Base-by-base conservation (phyloP, 2,888 invertebrate genomes). In the Leucophenga maculata region DNA sequence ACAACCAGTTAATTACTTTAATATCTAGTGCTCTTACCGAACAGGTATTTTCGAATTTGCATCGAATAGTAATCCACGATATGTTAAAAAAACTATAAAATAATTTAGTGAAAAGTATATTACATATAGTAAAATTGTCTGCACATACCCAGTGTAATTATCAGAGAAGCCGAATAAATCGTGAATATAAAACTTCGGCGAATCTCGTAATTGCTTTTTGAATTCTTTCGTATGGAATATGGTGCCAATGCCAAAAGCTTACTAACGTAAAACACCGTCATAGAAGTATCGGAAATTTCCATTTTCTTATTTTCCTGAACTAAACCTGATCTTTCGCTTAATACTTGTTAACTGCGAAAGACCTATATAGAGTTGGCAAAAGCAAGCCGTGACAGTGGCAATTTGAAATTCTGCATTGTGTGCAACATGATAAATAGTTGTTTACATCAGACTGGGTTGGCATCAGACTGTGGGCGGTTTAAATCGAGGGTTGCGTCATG, bases 1-100 rank as follows among this genome's bases (percentile, higher is more conserved):
- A 22, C 16, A 68, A 18, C 3, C 32, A 39, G 20, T 4, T 0
- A 32, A 39, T 16, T 11, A 60, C 18, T 60, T 39, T 39, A 32
- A 16, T 60, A n/a, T 32, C 31, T 39, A 39, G 26, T 60, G 14
- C 16, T 26, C 84, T 83, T 83, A 87, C 87, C 87, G 85, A 48
- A 87, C 83, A 14, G 87, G 86, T 68, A 82, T 80, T 64, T 87
- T 81, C 0, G 88, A 87, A 65, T 86, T 88, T 0, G 88, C 87
- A 80, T 88, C 88, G 60, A 81, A 86, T 0, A 88, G 71, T 1
- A 88, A 76, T 0, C 88, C 88, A 9, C 86, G 79, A 75, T 88
- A 88, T 20, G 88, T 88, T 9, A 88, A 75, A 60, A 78, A 82
- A 54, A 87, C 88, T 81, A 62, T 0, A 6, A 9, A 31, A 9